Evolutionary conservation across 1,140 invertebrate species (phyloP), one percentile per base, ranked within the genome.

Genomic region (Drosophila nigrodunni): DNA sequence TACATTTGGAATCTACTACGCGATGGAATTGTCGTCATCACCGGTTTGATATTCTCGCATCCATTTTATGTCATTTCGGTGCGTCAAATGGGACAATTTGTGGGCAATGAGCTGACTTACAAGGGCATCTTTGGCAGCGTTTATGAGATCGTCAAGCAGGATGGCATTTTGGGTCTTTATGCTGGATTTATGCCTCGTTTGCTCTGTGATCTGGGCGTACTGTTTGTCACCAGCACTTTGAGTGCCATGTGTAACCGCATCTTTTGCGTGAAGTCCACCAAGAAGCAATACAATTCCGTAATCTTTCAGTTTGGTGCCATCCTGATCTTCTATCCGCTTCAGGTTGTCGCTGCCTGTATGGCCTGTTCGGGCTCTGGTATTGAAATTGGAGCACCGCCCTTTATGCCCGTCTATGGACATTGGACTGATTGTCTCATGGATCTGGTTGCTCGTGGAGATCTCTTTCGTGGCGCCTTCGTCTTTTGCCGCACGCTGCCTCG

Each of bases 11-110:
- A 80, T 15, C 13, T 88, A 5, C 0, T 74, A 0, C 25, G 54
- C 0, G 50, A 82, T 15, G 39, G 21, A 10, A 2, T 88, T 1
- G 50, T 81, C 0, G 10, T 88, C 18, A 25, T 37, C 37, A 79
- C 77, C 0, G 74, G 67, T 1, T 13, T 82, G 44, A 34, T 34
- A 0, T n/a, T 87, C 0, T 58, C 82, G 3, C 85, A 87, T 39
- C 82, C 82, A 1, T 80, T 87, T 2, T 68, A 82, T 7, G 76
- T 87, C 2, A 34, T 87, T 1, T 57, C 78, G 46, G 69, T 82
- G 25, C 82, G 82, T 8, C 82, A 87, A 43, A 74, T 88, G 46
- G 82, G 79, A 2, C 76, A 82, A 46, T 88, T 88, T 1, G 73
- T 87, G 2, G 82, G 82, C 1, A 44, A 66, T 0, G 82, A 87